Percentiles rank a stretch among this genome's conserved stretches.
phyloP scores from a whole-genome alignment of 92 coral and sea anemone species.

The Palythoa grandis region DNA sequence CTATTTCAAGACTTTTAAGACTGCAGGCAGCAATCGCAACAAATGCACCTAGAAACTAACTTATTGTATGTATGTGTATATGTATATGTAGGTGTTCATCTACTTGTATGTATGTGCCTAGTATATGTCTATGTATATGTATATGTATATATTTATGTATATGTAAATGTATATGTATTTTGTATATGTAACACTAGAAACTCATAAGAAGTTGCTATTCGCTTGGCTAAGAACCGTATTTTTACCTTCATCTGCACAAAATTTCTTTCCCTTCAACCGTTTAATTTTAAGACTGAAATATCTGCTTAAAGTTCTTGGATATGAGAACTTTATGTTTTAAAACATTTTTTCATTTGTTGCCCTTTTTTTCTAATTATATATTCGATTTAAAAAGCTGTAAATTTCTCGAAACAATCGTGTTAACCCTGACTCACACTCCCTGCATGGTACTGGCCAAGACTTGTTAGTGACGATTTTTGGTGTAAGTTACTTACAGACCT shows the following conservation, averaged over 20 bases:
- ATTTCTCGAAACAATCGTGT: neutral
- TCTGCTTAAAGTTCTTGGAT: neutral
- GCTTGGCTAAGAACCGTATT: neutral
- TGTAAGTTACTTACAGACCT: neutral
- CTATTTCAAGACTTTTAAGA: neutral
- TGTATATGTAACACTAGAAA: neutral
- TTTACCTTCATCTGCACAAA: neutral
- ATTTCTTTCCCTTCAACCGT: neutral
- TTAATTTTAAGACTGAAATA: neutral
- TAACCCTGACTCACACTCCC: neutral
- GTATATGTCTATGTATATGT: neutral
- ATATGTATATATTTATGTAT: no score
- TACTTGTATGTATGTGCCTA: neutral
- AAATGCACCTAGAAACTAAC: neutral
- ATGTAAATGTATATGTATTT: neutral
- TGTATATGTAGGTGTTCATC: no score
- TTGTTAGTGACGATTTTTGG: neutral
- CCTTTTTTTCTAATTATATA: neutral
- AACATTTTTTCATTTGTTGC: neutral
- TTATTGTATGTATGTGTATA: neutral
- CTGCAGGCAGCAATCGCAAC: conserved; percentile 31
- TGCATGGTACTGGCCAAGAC: neutral
- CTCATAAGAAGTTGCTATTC: neutral
- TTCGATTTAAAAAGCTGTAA: no score
- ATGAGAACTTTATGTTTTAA: neutral